Evolutionary conservation across 1,140 invertebrate genomes (phyloP), one percentile per base, ranked within the genome.

Genomic region (Coboldia fuscipes): DNA sequence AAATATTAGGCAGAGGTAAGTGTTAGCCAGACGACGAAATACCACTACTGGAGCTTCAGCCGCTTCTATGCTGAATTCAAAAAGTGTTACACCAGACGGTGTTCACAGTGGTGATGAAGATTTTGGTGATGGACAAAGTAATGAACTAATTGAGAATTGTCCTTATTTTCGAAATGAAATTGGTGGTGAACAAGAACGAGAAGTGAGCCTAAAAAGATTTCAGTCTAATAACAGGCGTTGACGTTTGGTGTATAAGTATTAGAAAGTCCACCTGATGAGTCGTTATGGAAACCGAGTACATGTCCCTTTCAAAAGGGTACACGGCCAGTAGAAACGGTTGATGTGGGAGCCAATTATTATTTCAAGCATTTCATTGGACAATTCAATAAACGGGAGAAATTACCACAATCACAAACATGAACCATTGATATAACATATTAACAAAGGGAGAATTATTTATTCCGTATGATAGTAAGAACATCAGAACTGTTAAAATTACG

Each of bases 121-220:
- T 49, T 58, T 60, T 21, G 84, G 83, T 2, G 84, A 90, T 59
- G 80, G 77, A 0, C 68, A 76, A 47, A 68, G 60, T 33, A 75
- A 76, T 54, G 70, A 74, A 29, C 48, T 75, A 17, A 47, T 75
- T 24, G 68, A 75, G 37, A 68, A 74, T 42, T 90, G 83, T 57
- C 82, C 86, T 1, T 92, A 81, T 51, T 94, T 94, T 56, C 68
- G 85, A 3, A 94, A 94, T 61, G 88, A 93, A 62, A 65, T 86
- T 21, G 88, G 88, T 22, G 84, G 85, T 17, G 88, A 93, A 56
- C 77, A 78, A 41, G 84, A 90, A 48, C 63, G 84, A 23, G 72
- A 78, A 36, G 73, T 92, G 3, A 77, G 77, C 38, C 57, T 90
- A 14, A 84, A 77, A 33, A 60, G 74, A 41, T 52, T 61, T 29